Evolutionary conservation across 2,888 invertebrate genomes (phyloP), one percentile per base, ranked within the genome.

Genomic region (Eustalomyia histrio): DNA sequence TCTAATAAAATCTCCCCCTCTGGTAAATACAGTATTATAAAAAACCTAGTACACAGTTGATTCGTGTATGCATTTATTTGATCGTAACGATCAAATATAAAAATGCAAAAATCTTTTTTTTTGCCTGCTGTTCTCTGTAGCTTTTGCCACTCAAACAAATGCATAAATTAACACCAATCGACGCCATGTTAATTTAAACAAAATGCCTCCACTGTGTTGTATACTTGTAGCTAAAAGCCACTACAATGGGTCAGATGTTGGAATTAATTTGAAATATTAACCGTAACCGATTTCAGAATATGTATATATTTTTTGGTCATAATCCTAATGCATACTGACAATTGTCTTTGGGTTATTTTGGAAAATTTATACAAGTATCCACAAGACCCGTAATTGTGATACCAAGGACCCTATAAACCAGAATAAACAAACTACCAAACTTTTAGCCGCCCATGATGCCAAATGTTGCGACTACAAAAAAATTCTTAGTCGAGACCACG

Each of bases 141-240:
- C 69, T 76, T 76, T 78, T 78, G 76, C 76, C 65, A 72, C 71
- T 60, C 76, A 74, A 80, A 67, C 73, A 79, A 69, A 79, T 82
- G 87, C 87, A 88, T 88, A 88, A 88, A 88, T 88, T 88, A 88
- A 87, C 84, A 82, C 84, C 86, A 87, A 84, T 74, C 75, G 78
- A 82, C 60, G 82, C 78, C 80, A 76, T 63, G 65, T 71, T 67
- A 75, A 71, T 80, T 72, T 80, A 68, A 29, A 83, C 68, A 63
- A 76, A 73, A 74, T 57, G 76, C 76, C 67, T 72, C 76, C 79
- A 74, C 76, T 65, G 74, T 74, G 24, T 69, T 76, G 43, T 47
- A 47, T 47, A n/a, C 43, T 39, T 3, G 14, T 12, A 12, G 12
- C 10, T n/a, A n/a, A 3, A 47, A n/a, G 43, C 1, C 29, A 14